phyloP scores from a whole-genome alignment of 2,888 invertebrate species.

The Girardia tigrina region DNA sequence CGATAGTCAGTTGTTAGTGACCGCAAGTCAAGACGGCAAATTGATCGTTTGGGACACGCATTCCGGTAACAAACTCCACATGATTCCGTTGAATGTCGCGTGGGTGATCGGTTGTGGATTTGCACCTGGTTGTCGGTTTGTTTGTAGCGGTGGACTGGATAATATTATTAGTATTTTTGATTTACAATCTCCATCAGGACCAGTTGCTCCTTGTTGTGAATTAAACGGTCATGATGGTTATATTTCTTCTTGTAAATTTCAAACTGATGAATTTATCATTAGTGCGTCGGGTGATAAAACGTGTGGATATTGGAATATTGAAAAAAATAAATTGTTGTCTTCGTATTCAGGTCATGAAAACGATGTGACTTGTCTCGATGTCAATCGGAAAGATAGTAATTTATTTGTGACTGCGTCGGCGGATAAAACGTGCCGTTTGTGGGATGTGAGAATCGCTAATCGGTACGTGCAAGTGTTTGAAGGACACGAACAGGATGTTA shows the following conservation, averaged over 20 bases:
- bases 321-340: slow-evolving; percentile 63
- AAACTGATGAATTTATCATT: slow-evolving; percentile 67
- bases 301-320: slow-evolving; percentile 76
- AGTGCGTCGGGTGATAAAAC: slow-evolving; percentile 84
- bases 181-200: slow-evolving; percentile 66
- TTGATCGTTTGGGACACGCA: slow-evolving; percentile 88
- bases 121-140: slow-evolving; percentile 71
- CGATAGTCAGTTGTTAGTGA: slow-evolving; percentile 53
- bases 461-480: slow-evolving; percentile 71
- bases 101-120: slow-evolving; percentile 89
- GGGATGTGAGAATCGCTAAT: slow-evolving; percentile 62
- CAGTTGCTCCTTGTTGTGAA: slow-evolving; percentile 61
- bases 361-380: slow-evolving; percentile 72
- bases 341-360: slow-evolving; percentile 74
- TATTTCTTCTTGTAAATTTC: slow-evolving; percentile 66
- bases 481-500: slow-evolving; percentile 76
- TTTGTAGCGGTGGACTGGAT: slow-evolving; percentile 85
- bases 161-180: slow-evolving; percentile 83
- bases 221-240: slow-evolving; percentile 73
- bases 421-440: slow-evolving; percentile 67
- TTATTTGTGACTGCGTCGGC: slow-evolving; percentile 76
- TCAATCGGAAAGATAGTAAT: slow-evolving; percentile 60
- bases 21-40: slow-evolving; percentile 77
- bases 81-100: slow-evolving; percentile 72
- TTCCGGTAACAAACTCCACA: slow-evolving; percentile 75